Base-by-base conservation (phyloP, 2,113 vertebrate genomes). In the Coreoperca whiteheadi region DNA sequence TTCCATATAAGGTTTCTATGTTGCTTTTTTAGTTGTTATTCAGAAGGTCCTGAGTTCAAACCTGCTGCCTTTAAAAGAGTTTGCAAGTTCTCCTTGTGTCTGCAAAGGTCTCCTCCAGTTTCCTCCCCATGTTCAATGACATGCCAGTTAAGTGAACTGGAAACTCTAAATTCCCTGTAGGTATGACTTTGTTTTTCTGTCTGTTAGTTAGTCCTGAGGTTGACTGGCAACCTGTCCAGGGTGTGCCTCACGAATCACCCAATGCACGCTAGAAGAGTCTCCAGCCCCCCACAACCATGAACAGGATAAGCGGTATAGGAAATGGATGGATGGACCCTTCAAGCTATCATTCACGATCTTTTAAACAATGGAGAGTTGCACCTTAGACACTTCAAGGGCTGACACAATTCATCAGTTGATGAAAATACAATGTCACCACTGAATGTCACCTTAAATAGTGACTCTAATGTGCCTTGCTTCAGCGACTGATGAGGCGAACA, bases 111-210 rank as follows among this genome's bases (percentile, higher is more conserved):
- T 51, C 32, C 23, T 56, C 21, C 14, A 54, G 56, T 51, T 76
- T 64, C 46, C 30, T 53, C 46, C 23, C 37, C 14, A 30, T 76
- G n/a, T 83, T 78, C 64, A 83, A 87, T 88, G 73, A 77, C 41
- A 83, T 79, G 72, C 60, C 46, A 81, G 83, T 71, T 74, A 82
- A 73, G 70, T 80, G 77, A 86, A 81, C 67, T 82, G 74, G 82
- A 88, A 89, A 87, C 64, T 59, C 50, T 50, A 56, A 87, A 88
- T 85, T 88, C 88, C 84, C 77, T 72, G 63, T 56, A 82, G 84
- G 72, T 68, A 81, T 28, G 71, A 79, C 86, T 86, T 88, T 86
- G 73, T 81, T 85, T 87, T 83, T 81, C 65, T 79, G 41, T 72
- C 56, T 78, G 50, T 59, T 59, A 60, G 56, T 85, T 48, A 34